Percentiles rank a stretch among this genome's conserved stretches.
These are phyloP conservation scores for Zhuqinia jingwanae DNA, from an alignment of 2,888 invertebrate genomes.

Conservation along the genomic window DNA sequence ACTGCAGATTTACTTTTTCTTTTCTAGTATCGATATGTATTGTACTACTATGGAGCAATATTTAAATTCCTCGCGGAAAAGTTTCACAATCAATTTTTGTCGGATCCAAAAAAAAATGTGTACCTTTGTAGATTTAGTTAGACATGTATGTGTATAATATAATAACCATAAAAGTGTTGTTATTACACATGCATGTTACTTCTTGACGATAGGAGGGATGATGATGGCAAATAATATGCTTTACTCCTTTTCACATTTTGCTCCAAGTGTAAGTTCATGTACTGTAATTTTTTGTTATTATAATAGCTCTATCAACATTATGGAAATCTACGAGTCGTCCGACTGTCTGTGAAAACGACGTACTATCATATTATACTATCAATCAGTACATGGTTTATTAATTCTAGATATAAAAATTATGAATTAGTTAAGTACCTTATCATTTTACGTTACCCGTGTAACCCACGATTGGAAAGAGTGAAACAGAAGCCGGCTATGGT, in stretches of 20 bases:
- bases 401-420: too few relatives aligned
- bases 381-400: too few relatives aligned
- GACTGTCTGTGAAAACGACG: background rate
- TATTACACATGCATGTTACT: slow-evolving; percentile 36
- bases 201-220: background rate
- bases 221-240: background rate
- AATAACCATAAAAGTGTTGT: slow-evolving; percentile 26
- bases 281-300: background rate
- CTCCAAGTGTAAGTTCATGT: background rate
- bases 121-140: background rate
- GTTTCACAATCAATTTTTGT: slow-evolving; percentile 50
- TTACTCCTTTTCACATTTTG: background rate
- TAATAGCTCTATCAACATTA: background rate
- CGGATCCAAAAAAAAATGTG: slow-evolving; percentile 1
- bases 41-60: slow-evolving; percentile 27
- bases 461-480: too few relatives aligned
- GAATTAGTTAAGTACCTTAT: too few relatives aligned
- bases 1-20: background rate
- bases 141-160: slow-evolving; percentile 10
- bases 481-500: too few relatives aligned
- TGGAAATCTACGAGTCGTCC: background rate
- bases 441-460: too few relatives aligned
- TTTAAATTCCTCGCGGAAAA: slow-evolving; percentile 32
- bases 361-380: too few relatives aligned
- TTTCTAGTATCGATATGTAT: background rate